Conservation (phyloP, 1,140 invertebrate species). For the Aphelenchoides avenae region DNA sequence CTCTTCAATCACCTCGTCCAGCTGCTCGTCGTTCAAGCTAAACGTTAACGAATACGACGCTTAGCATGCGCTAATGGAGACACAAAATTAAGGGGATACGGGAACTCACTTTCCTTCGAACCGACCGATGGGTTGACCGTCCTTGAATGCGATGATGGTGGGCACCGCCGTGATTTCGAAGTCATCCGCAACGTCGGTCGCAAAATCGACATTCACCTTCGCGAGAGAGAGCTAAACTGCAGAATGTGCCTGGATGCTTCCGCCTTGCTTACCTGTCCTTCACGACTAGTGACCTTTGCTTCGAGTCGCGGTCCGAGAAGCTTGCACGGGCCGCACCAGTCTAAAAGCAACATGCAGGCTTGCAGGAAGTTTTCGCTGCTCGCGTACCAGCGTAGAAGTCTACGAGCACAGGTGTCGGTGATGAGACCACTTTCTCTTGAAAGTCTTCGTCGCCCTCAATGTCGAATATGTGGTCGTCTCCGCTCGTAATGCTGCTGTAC, state of each 20-base stretch:
- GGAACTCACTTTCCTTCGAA: constrained; percentile 39
- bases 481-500: constrained; percentile 1
- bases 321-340: constrained; percentile 33
- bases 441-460: constrained; percentile 21
- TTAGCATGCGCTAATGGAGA: no score
- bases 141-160: constrained; percentile 28
- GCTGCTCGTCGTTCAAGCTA: constrained; percentile 22
- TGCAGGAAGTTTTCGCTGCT: constrained; percentile 5
- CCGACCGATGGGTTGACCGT: constrained; percentile 29
- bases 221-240: constrained; percentile 16
- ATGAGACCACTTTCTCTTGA: constrained; percentile 15
- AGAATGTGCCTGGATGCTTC: not conserved
- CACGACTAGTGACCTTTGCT: constrained; percentile 17
- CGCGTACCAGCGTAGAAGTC: not conserved
- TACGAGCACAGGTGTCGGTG: constrained; percentile 12
- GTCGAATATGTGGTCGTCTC: constrained; percentile 4
- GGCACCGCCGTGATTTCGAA: constrained; percentile 35
- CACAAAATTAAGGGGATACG: no score
- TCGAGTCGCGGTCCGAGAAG: constrained; percentile 27
- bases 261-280: constrained; percentile 12
- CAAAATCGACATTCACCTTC: constrained; percentile 20
- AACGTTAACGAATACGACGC: no score
- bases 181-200: constrained; percentile 31
- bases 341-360: constrained; percentile 9
- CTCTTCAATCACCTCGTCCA: constrained; percentile 26